Evolutionary conservation across 1,140 invertebrate species (phyloP), one percentile per base, ranked within the genome.

Genomic region (Trialeurodes vaporariorum): DNA sequence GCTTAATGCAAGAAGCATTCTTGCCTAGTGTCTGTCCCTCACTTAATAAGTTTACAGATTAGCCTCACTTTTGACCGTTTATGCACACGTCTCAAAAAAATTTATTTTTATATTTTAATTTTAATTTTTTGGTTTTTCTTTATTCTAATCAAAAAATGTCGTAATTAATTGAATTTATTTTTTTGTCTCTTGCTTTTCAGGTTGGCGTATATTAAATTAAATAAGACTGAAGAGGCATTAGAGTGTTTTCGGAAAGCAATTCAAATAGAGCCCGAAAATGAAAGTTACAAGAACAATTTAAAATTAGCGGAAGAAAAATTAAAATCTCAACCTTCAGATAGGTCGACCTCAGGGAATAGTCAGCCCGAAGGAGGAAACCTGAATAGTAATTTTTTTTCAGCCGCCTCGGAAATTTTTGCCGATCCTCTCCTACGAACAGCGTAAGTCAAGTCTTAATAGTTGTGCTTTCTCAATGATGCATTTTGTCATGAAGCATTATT

Each of bases 191-290:
- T 1, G 2, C 59, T 59, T 40, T 40, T 27, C 24, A 49, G 65
- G 49, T 61, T 66, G 34, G 34, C 34, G 34, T 49, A 49, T 17
- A 49, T 49, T 49, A 49, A 49, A 49, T 49, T 49, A 49, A 49
- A 49, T 17, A 49, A 49, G 34, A 49, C 12, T 66, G 59, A 26
- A 61, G 26, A 67, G 61, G 22, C 17, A n/a, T 23, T n/a, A 22
- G 5, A 27, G 2, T 67, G 21, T 67, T 62, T 59, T 25, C 25
- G 5, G 26, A 24, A 64, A 25, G 24, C 24, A n/a, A 25, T 17
- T 68, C 63, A 59, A 21, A 24, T 11, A 13, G 59, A 64, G 24
- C 23, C 27, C 23, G 23, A 64, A 26, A 22, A 26, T 64, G 21
- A 25, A 9, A 24, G 17, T n/a, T 25, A 26, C n/a, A n/a, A 25